Evolutionary conservation across 2,113 vertebrate genomes (phyloP), one percentile per base, ranked within the genome.

Genomic region (Rhagologus leucostigma): DNA sequence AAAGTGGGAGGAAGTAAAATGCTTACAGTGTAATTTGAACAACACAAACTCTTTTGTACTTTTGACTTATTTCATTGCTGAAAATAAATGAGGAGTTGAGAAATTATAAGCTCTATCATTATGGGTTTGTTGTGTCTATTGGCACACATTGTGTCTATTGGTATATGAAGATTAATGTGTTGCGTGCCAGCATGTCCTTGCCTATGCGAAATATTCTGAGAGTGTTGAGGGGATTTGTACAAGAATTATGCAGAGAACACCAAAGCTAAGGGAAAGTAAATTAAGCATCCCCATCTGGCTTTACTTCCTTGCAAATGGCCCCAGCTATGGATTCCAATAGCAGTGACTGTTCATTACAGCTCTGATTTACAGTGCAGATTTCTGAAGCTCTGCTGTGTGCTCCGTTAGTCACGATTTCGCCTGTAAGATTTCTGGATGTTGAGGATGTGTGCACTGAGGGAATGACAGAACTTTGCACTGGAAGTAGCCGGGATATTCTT

Each of bases 261-360:
- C 67, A 74, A 79, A 90, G 79, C 63, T 29, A 41, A 83, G 70
- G 59, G 75, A 6, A 57, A 82, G 87, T 21, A 69, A 95, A 96
- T 91, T 62, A 87, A 94, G 70, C 62, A 32, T 77, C 39, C 70
- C 87, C 74, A 87, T 87, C 89, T 95, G 94, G 91, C 78, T 90
- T 89, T 65, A 10, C 32, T 62, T 89, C 52, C 84, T 85, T 67
- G 78, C 75, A 80, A 69, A 42, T 62, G 70, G 78, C 30, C 84
- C 41, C n/a, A 50, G 57, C 50, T 46, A 3, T 56, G 37, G 37
- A 10, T 57, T 85, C 55, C 56, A 69, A 18, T 42, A 20, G 17
- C 79, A n/a, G n/a, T 12, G 49, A 39, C n/a, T 62, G 50, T 47
- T 79, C 57, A 26, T 78, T 27, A 11, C 3, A 37, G 75, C 75